Percentiles rank a stretch among this genome's conserved stretches.
Conservation (phyloP, 2,797 vertebrate species). For the Sebastes taczanowskii region DNA sequence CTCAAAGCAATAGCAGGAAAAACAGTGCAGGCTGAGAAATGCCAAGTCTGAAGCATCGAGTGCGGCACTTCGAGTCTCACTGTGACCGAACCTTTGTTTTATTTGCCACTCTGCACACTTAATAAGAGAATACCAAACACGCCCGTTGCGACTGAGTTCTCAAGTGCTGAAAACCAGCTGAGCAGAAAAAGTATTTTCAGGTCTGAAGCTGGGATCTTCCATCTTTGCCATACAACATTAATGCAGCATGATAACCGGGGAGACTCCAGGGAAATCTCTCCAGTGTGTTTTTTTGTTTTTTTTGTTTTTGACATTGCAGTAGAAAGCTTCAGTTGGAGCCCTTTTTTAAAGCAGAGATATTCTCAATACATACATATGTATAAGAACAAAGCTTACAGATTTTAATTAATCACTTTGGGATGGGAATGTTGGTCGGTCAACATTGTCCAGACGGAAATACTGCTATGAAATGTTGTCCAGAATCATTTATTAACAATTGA, state of each 20-base stretch:
- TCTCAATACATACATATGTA: conserved; percentile 4
- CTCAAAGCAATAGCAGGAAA: background rate
- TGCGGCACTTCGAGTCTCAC: background rate
- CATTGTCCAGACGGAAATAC: background rate
- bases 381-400: background rate
- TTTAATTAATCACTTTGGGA: background rate
- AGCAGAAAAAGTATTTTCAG: conserved; percentile 21
- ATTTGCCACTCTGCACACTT: background rate
- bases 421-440: background rate
- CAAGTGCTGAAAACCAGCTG: background rate
- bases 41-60: background rate
- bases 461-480: background rate
- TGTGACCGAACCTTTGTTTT: background rate
- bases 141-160: background rate
- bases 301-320: background rate
- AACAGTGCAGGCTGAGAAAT: background rate
- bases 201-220: conserved; percentile 20
- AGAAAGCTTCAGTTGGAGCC: background rate
- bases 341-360: background rate
- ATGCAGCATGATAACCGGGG: conserved; percentile 11
- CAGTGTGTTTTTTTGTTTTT: rapidly evolving
- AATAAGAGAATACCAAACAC: background rate
- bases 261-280: conserved; percentile 19
- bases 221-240: conserved; percentile 35
- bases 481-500: background rate